These are phyloP conservation scores for Centropus bengalensis DNA, from an alignment of 2,113 vertebrate species.

Conservation along the genomic window DNA sequence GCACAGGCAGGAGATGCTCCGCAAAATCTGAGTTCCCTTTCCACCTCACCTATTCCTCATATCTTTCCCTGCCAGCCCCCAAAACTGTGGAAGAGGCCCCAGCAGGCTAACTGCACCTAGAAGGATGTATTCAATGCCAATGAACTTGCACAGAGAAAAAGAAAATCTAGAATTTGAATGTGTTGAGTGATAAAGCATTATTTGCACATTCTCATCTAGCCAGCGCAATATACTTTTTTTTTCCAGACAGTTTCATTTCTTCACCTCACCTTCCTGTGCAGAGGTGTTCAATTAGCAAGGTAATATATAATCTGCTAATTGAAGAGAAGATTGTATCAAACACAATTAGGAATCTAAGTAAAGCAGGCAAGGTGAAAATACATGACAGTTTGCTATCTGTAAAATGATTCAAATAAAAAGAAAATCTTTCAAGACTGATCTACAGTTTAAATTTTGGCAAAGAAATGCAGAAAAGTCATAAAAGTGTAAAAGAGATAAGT, in stretches of 20 bases:
- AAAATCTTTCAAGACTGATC: background rate
- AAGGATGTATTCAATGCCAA: background rate
- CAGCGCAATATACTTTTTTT: background rate
- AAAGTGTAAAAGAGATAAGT: background rate
- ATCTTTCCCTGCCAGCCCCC: background rate
- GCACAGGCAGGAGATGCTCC: background rate
- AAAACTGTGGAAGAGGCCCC: background rate
- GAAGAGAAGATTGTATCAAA: background rate
- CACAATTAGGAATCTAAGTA: background rate
- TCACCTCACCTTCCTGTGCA: background rate
- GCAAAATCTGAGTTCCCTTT: background rate
- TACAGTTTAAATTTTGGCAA: background rate
- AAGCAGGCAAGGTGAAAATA: background rate
- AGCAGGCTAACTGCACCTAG: background rate
- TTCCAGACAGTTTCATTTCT: background rate
- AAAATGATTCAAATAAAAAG: background rate
- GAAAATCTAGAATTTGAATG: background rate
- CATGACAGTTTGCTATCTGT: background rate
- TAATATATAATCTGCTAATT: conserved; percentile 1
- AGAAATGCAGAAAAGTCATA: background rate
- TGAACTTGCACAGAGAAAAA: background rate
- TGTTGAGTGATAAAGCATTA: background rate
- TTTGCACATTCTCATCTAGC: background rate
- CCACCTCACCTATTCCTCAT: background rate
- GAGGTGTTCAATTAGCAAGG: background rate